A percentile compares a stretch with the other conserved stretches of the same genome.
Conservation (phyloP, 2,888 invertebrate species). For the Biston stratarius region DNA sequence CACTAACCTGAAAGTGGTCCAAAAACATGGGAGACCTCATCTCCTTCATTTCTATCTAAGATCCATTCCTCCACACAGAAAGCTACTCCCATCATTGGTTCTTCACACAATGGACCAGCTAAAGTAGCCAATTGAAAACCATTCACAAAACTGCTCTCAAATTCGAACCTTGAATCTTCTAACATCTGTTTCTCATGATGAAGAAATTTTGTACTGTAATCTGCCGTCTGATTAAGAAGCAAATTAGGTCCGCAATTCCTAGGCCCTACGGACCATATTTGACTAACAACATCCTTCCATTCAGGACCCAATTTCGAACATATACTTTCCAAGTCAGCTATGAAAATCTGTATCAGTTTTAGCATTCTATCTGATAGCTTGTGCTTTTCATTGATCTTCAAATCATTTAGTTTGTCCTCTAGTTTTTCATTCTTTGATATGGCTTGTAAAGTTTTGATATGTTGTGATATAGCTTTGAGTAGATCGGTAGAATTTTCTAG, state of each 20-base stretch:
- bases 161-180: conserved; percentile 87
- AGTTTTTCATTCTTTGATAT: conserved; percentile 70
- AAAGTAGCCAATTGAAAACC: conserved; percentile 95
- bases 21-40: conserved; percentile 72
- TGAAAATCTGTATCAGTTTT: conserved; percentile 78
- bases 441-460: conserved; percentile 77
- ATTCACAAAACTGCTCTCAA: conserved; percentile 93
- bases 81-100: conserved; percentile 98
- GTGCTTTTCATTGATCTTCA: conserved; percentile 65
- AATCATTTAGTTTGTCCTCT: conserved; percentile 64
- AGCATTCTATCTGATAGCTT: conserved; percentile 75
- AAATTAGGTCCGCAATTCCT: conserved; percentile 95
- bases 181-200: conserved; percentile 69
- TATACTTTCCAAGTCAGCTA: conserved; percentile 86
- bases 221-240: conserved; percentile 92
- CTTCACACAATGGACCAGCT: conserved; percentile 98
- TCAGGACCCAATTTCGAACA: conserved; percentile 86
- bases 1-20: conserved; percentile 85
- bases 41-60: conserved; percentile 76
- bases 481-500: conserved; percentile 90
- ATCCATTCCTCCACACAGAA: conserved; percentile 96
- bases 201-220: conserved; percentile 85
- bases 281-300: conserved; percentile 85
- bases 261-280: conserved; percentile 97
- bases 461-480: conserved; percentile 88